Evolutionary conservation across 2,888 invertebrate genomes (phyloP).

Genomic region (Hetaerina titia): DNA sequence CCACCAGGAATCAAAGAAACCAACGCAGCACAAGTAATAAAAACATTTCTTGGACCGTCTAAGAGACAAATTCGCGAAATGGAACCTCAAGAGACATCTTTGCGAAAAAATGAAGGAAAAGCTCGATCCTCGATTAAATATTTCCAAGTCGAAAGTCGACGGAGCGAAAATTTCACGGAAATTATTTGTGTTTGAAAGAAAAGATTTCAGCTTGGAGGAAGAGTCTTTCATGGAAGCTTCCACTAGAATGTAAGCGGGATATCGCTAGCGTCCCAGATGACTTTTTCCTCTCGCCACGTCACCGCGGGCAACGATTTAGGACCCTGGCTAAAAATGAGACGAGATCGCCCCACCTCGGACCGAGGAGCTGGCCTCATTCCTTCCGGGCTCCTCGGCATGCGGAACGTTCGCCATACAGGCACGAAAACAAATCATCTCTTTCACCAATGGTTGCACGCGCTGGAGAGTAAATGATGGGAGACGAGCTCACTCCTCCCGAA

Average conservation of each 20-base stretch:
- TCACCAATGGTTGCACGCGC: background rate
- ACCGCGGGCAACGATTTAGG: constrained; percentile 1
- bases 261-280: background rate
- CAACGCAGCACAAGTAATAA: too few species aligned
- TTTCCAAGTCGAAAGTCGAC: background rate
- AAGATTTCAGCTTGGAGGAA: background rate
- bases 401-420: background rate
- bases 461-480: background rate
- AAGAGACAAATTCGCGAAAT: too few species aligned
- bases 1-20: too few species aligned
- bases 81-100: background rate
- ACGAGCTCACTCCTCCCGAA: background rate
- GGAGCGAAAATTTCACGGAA: background rate
- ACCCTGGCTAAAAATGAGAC: constrained; percentile 34
- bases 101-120: background rate
- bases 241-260: background rate
- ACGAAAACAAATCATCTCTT: background rate
- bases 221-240: background rate
- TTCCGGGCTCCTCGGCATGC: background rate
- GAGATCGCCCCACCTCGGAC: constrained; percentile 4
- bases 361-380: constrained; percentile 11
- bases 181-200: background rate
- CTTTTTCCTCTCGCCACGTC: constrained; percentile 13
- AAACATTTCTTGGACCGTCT: too few species aligned
- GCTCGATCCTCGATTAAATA: background rate